A percentile compares a stretch with the other conserved stretches of the same genome.
These are phyloP conservation scores for Drosophila sp. DNA, from an alignment of 1,140 invertebrate species.

Conservation along the genomic window DNA sequence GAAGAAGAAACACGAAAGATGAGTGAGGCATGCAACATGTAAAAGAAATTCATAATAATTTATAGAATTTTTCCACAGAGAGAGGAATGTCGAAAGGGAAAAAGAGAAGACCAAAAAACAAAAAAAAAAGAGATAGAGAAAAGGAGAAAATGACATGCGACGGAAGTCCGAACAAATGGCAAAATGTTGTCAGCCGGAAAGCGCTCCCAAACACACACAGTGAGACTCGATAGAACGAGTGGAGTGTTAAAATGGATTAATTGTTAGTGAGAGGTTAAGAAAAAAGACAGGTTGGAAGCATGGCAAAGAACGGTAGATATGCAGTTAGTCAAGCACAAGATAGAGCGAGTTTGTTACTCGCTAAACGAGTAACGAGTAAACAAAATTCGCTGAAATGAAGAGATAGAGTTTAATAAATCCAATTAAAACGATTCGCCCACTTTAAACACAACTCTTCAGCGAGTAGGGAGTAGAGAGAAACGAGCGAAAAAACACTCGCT, in stretches of 20 bases:
- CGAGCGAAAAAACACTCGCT: too few species aligned
- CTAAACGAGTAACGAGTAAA: too few species aligned
- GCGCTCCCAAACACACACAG: neutral
- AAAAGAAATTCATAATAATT: conserved; percentile 13
- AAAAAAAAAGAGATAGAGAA: too few species aligned
- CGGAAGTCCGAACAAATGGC: conserved; percentile 1
- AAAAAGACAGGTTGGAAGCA: too few species aligned
- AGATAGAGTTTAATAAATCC: too few species aligned
- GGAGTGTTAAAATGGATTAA: neutral
- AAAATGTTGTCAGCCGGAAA: conserved; percentile 1
- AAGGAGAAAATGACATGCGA: neutral
- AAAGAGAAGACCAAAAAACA: neutral
- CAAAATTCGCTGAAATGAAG: too few species aligned
- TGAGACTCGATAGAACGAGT: neutral
- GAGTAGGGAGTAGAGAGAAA: too few species aligned
- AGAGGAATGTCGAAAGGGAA: neutral
- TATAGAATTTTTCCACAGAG: neutral
- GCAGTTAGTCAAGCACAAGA: too few species aligned
- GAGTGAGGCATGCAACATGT: neutral
- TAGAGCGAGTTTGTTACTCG: too few species aligned
- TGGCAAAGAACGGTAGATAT: too few species aligned
- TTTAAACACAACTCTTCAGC: too few species aligned
- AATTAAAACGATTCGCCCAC: too few species aligned
- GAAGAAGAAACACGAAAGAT: neutral
- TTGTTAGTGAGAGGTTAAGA: neutral